Conservation (phyloP, 2,888 invertebrate species). For the Cabera pusaria region DNA sequence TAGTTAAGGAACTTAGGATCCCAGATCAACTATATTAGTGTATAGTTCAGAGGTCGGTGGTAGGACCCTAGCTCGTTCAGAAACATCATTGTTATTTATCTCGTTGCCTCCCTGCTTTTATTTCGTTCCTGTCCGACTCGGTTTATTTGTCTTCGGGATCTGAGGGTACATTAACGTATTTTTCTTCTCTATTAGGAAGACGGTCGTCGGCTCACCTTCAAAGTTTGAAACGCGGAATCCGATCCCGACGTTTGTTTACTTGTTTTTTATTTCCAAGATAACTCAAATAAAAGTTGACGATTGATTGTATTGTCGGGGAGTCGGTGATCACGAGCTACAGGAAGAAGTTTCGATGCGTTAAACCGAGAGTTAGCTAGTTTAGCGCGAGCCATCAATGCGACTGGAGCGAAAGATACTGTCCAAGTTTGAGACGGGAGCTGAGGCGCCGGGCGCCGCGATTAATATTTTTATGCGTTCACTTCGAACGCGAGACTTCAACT, state of each 20-base stretch:
- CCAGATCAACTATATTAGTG: too few relatives aligned
- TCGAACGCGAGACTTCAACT: slow-evolving; percentile 38
- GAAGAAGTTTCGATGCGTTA: slow-evolving; percentile 56
- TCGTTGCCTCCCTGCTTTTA: slow-evolving; percentile 72
- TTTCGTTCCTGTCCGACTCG: slow-evolving; percentile 74
- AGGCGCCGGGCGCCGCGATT: slow-evolving; percentile 34
- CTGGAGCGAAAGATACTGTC: slow-evolving; percentile 43
- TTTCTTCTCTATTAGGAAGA: slow-evolving; percentile 82
- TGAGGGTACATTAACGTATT: slow-evolving; percentile 82
- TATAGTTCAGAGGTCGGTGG: slow-evolving; percentile 1
- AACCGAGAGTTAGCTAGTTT: slow-evolving; percentile 53
- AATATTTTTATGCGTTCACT: slow-evolving; percentile 45
- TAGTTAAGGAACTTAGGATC: too few relatives aligned
- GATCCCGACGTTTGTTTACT: slow-evolving; percentile 64
- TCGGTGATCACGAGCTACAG: slow-evolving; percentile 61
- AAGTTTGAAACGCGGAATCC: slow-evolving; percentile 69
- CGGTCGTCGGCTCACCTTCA: slow-evolving; percentile 76
- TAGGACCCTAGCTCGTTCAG: slow-evolving; percentile 40
- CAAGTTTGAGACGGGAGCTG: slow-evolving; percentile 52
- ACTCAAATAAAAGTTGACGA: slow-evolving; percentile 81
- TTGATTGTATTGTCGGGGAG: slow-evolving; percentile 73
- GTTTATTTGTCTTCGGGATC: slow-evolving; percentile 82
- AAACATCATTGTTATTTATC: slow-evolving; percentile 79
- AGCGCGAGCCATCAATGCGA: slow-evolving; percentile 47
- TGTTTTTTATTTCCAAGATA: slow-evolving; percentile 75